These are phyloP conservation scores for Lucilia cuprina DNA, from an alignment of 1,140 invertebrate species.

Conservation along the genomic window DNA sequence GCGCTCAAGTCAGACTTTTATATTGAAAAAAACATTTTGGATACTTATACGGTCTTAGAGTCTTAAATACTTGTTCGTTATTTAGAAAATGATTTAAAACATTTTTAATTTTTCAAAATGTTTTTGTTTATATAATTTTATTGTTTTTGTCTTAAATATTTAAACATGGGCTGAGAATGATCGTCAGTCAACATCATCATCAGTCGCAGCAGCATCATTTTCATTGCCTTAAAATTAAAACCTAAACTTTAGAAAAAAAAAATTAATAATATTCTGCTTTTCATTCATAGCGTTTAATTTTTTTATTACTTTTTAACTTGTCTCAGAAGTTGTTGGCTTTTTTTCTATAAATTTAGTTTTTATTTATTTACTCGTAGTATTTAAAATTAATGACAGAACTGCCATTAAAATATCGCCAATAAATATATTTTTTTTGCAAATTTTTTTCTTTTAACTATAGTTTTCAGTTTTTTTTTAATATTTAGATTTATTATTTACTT, in stretches of 20 bases:
- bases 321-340: background rate
- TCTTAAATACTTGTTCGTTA: background rate
- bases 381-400: slow-evolving; percentile 4
- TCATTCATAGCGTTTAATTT: too few relatives aligned
- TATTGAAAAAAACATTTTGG: background rate
- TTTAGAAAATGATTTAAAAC: background rate
- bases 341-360: too few relatives aligned
- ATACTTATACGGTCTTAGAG: background rate
- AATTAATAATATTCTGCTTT: background rate
- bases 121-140: background rate
- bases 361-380: background rate
- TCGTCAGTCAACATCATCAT: background rate
- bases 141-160: background rate
- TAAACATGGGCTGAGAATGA: background rate
- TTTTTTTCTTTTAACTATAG: background rate
- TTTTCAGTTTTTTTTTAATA: background rate
- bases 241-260: too few relatives aligned
- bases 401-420: background rate
- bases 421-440: background rate
- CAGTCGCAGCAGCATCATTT: background rate
- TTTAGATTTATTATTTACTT: background rate
- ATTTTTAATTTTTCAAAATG: too few relatives aligned
- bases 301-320: background rate
- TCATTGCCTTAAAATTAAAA: background rate
- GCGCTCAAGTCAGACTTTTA: too few relatives aligned